A percentile compares a stretch with the other conserved stretches of the same genome.
phyloP scores from a whole-genome alignment of 2,113 vertebrate genomes.

The Ascaphus truei region DNA sequence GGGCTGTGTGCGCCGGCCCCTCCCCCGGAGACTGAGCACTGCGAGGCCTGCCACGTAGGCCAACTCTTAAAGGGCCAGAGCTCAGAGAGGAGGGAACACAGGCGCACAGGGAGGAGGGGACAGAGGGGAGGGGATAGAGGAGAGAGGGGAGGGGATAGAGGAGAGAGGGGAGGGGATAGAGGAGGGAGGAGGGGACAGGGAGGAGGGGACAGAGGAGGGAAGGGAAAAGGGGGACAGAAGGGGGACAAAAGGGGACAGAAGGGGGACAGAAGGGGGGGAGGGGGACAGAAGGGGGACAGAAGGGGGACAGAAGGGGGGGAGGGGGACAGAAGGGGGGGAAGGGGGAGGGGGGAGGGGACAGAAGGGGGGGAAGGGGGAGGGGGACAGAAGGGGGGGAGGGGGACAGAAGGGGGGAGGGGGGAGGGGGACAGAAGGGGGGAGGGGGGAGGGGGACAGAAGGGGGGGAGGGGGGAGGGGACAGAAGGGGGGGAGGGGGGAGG shows the following conservation, averaged over 20 bases:
- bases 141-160: background rate
- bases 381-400: background rate
- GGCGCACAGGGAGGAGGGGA: background rate
- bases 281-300: background rate
- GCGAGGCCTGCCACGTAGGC: conserved; percentile 50
- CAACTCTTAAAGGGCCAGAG: conserved; percentile 36
- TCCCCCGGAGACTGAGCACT: background rate
- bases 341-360: background rate
- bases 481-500: background rate
- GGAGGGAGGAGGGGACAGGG: background rate
- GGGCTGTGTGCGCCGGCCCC: background rate
- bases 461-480: conserved; percentile 10
- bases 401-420: background rate
- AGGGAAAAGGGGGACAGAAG: background rate
- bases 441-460: conserved; percentile 10
- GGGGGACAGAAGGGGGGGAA: background rate
- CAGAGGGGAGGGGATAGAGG: background rate
- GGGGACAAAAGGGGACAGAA: background rate
- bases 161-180: background rate
- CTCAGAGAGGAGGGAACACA: background rate
- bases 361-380: background rate
- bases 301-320: background rate
- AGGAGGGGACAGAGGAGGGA: background rate
- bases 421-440: background rate
- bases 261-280: background rate